Conservation (phyloP, 2,113 vertebrate genomes). For the Pomatostomus ruficeps region DNA sequence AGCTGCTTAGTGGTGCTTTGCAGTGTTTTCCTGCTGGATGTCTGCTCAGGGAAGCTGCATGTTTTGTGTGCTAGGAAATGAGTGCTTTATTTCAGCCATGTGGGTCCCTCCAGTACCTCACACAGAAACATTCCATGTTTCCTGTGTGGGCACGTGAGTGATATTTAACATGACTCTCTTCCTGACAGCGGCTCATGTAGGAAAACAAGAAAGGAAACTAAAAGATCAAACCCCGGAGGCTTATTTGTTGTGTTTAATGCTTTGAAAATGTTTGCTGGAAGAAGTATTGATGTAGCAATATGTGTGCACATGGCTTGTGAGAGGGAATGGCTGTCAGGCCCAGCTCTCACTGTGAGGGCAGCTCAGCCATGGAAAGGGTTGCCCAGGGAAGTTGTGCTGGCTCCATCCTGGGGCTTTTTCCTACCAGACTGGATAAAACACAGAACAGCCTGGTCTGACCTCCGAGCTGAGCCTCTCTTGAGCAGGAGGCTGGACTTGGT, state of each 20-base stretch:
- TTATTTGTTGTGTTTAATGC: neutral
- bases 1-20: neutral
- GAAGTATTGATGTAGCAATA: neutral
- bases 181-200: neutral
- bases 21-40: neutral
- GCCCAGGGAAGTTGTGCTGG: neutral
- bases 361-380: neutral
- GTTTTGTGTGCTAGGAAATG: neutral
- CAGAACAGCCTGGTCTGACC: neutral
- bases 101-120: neutral
- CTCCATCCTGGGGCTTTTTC: neutral
- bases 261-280: conserved; percentile 3
- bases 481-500: neutral
- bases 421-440: neutral
- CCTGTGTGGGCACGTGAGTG: rapidly evolving
- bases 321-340: neutral
- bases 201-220: neutral
- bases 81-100: neutral
- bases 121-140: neutral
- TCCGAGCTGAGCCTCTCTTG: neutral
- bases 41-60: neutral
- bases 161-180: neutral
- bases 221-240: neutral
- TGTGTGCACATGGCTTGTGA: neutral
- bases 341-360: neutral